Evolutionary conservation across 2,888 invertebrate genomes (phyloP).

Genomic region (Hypselothyrea guttata): DNA sequence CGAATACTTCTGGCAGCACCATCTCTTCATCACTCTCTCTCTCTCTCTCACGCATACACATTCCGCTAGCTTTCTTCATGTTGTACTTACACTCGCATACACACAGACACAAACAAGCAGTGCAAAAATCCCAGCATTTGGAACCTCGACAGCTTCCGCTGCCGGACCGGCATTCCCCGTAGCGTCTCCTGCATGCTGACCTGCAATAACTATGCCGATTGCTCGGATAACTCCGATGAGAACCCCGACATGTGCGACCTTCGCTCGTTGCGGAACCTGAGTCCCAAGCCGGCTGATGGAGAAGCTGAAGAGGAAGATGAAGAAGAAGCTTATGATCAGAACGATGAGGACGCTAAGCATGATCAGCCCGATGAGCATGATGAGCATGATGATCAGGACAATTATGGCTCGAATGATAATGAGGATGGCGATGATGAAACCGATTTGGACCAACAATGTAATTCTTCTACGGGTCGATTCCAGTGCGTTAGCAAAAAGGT

Average conservation of each 20-base stretch:
- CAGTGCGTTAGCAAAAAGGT: conserved; percentile 10
- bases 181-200: conserved; percentile 2
- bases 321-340: background rate
- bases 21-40: too few relatives aligned
- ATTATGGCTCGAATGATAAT: background rate
- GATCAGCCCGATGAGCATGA: background rate
- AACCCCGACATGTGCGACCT: conserved; percentile 48
- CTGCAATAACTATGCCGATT: conserved; percentile 84
- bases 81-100: conserved; percentile 8
- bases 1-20: too few relatives aligned
- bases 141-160: conserved; percentile 7
- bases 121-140: conserved; percentile 11
- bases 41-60: conserved; percentile 6
- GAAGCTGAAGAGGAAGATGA: background rate
- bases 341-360: background rate
- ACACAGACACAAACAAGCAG: conserved; percentile 9
- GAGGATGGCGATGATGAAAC: background rate
- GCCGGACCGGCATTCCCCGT: background rate
- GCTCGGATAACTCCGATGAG: conserved; percentile 87
- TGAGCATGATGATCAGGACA: background rate
- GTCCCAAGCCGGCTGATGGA: conserved; percentile 15
- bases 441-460: too few relatives aligned
- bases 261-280: background rate
- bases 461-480: too few relatives aligned
- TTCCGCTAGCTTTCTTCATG: background rate